Conservation (phyloP, 2,888 invertebrate species). For the Lochmaea crataegi region DNA sequence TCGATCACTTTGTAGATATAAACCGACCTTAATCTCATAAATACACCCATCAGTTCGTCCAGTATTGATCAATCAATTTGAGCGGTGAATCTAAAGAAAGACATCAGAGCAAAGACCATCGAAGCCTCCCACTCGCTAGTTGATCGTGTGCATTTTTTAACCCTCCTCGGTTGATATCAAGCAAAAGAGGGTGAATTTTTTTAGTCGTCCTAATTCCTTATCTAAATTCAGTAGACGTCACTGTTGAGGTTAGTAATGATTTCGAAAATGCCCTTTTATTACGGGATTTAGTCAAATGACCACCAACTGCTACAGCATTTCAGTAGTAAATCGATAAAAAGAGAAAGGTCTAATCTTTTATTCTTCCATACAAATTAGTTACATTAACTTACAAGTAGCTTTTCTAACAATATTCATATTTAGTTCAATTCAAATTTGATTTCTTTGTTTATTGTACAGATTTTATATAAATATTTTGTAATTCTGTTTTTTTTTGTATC, state of each 20-base stretch:
- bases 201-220: slow-evolving; percentile 43
- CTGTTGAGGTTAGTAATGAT: slow-evolving; percentile 45
- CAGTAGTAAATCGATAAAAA: slow-evolving; percentile 25
- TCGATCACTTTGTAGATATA: background rate
- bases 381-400: background rate
- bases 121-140: slow-evolving; percentile 2
- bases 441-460: no score
- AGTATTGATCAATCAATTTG: slow-evolving; percentile 20
- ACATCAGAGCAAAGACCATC: slow-evolving; percentile 27
- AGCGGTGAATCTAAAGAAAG: slow-evolving; percentile 25
- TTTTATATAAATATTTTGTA: no score
- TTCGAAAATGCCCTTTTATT: slow-evolving; percentile 46
- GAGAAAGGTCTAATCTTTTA: background rate
- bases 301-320: slow-evolving; percentile 31
- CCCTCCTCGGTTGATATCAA: slow-evolving; percentile 23
- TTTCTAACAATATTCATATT: no score
- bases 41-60: slow-evolving; percentile 23
- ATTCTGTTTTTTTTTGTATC: no score
- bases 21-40: slow-evolving; percentile 11
- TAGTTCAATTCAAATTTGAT: no score
- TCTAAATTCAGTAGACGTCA: slow-evolving; percentile 45
- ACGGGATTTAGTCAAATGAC: slow-evolving; percentile 46
- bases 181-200: slow-evolving; percentile 38
- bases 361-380: background rate
- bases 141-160: slow-evolving; percentile 29